Conservation (phyloP, 2,113 vertebrate species). For the Miniopterus natalensis region DNA sequence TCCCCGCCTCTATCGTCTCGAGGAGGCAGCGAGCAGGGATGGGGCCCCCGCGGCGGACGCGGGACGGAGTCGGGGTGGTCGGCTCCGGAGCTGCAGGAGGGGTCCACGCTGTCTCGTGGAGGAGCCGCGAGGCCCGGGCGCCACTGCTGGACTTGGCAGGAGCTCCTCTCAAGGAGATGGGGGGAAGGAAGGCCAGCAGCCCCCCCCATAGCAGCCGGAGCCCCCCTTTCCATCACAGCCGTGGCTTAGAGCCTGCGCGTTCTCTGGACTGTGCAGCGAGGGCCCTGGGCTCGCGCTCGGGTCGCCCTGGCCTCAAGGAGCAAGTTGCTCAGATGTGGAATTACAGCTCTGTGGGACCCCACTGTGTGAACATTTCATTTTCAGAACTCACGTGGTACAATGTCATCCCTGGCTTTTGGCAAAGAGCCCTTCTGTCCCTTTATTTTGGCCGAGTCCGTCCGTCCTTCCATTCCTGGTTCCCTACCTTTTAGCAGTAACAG, state of each 20-base stretch:
- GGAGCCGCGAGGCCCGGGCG: background rate
- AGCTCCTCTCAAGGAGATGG: background rate
- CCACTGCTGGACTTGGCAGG: background rate
- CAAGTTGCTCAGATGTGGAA: background rate
- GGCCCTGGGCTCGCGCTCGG: background rate
- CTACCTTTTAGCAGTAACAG: background rate
- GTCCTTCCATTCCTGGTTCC: background rate
- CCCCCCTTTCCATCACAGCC: no score
- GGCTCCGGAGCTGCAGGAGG: background rate
- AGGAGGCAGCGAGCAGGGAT: background rate
- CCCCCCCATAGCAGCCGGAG: background rate
- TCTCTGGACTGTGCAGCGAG: background rate
- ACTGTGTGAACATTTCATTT: background rate
- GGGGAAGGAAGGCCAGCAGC: background rate
- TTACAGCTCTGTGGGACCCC: background rate
- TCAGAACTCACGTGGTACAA: background rate
- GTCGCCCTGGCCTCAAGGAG: background rate
- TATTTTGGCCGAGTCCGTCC: background rate
- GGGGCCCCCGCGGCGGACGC: background rate
- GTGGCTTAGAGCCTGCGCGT: background rate
- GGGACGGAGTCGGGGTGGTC: background rate
- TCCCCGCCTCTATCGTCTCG: background rate
- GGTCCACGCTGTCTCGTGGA: background rate
- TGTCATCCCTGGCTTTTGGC: background rate
- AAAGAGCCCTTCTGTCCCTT: background rate